phyloP scores from a whole-genome alignment of 2,113 vertebrate genomes.

The Callopanchax toddi region DNA sequence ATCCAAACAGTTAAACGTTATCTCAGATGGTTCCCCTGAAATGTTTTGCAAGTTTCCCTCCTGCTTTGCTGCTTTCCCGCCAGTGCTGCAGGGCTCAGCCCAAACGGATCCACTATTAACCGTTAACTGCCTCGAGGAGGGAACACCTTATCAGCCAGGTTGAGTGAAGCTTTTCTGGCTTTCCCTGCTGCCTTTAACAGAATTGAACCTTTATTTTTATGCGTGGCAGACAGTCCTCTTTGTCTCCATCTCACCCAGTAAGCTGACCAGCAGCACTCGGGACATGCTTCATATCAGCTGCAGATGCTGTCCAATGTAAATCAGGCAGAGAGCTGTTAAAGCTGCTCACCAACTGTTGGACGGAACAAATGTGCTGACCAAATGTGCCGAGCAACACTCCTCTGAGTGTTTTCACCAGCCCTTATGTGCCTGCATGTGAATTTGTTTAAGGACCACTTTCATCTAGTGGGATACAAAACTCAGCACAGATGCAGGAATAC shows the following conservation, averaged over 20 bases:
- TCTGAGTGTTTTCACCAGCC: neutral
- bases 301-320: slow-evolving; percentile 47
- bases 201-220: too few relatives aligned
- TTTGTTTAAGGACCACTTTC: neutral
- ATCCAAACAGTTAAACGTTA: slow-evolving; percentile 20
- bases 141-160: slow-evolving; percentile 54
- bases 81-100: neutral
- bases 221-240: too few relatives aligned
- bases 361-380: slow-evolving; percentile 8
- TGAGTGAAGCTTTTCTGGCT: slow-evolving; percentile 8
- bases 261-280: neutral
- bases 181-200: too few relatives aligned
- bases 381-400: slow-evolving; percentile 14
- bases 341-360: slow-evolving; percentile 36
- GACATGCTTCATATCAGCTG: slow-evolving; percentile 30
- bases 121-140: slow-evolving; percentile 51
- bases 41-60: slow-evolving; percentile 36
- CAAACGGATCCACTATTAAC: slow-evolving; percentile 45
- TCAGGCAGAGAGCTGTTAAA: slow-evolving; percentile 14
- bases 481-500: neutral
- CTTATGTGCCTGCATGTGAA: neutral
- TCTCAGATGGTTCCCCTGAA: slow-evolving; percentile 30
- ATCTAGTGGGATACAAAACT: neutral
- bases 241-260: slow-evolving; percentile 14
- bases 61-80: slow-evolving; percentile 2